Evolutionary conservation across 2,113 vertebrate genomes (phyloP).

Genomic region (Anhinga anhinga): DNA sequence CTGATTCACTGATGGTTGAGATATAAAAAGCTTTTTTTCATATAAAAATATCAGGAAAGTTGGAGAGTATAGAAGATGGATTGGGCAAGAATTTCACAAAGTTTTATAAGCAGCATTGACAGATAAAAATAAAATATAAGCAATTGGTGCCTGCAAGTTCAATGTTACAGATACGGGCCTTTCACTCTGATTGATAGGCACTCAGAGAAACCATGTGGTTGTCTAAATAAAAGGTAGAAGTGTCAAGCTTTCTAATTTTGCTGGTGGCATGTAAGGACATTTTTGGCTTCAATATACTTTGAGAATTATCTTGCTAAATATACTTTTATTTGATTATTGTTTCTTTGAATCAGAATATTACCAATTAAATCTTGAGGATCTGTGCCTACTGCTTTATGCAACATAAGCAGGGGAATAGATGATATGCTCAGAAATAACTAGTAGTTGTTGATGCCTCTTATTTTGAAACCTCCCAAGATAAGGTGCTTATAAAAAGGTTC

Average conservation of each 20-base stretch:
- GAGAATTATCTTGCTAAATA: background rate
- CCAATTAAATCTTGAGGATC: background rate
- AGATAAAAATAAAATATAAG: background rate
- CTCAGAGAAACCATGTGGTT: background rate
- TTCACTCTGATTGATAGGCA: background rate
- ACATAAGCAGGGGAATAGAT: background rate
- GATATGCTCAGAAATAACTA: background rate
- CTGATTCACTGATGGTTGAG: background rate
- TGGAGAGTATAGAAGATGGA: background rate
- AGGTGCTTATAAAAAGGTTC: background rate
- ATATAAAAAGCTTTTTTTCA: background rate
- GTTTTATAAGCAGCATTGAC: background rate
- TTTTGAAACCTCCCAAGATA: background rate
- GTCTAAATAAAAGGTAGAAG: background rate
- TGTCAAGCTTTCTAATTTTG: background rate
- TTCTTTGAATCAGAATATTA: background rate
- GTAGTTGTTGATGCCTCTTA: background rate
- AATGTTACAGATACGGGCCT: background rate
- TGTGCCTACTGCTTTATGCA: background rate
- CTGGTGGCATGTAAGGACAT: background rate
- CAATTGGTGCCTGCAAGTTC: background rate
- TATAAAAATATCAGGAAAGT: background rate
- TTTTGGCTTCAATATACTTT: background rate
- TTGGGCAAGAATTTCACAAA: background rate
- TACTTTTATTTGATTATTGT: background rate